phyloP scores from a whole-genome alignment of 2,113 vertebrate genomes.

The Clupea harengus region DNA sequence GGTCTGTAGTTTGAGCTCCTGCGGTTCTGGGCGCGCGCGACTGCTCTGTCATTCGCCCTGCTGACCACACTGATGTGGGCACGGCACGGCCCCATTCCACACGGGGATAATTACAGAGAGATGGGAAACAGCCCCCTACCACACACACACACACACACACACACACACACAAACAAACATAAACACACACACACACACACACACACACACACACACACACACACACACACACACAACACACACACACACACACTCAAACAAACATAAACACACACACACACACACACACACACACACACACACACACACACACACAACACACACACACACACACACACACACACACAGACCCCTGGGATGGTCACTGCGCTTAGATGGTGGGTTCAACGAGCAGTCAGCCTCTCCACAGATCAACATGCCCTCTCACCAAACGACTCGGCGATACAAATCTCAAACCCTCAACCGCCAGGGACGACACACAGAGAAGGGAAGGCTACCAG shows the following conservation, averaged over 20 bases:
- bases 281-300: not conserved
- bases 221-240: slow-evolving; percentile 1
- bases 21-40: slow-evolving; percentile 5
- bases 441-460: not conserved
- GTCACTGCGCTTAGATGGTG: not conserved
- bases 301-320: not conserved
- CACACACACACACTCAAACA: not conserved
- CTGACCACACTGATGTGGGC: slow-evolving; percentile 11
- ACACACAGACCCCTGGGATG: not conserved
- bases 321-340: slow-evolving; percentile 4
- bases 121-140: not conserved
- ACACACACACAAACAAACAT: not conserved
- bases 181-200: not conserved
- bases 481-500: not conserved
- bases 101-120: not conserved
- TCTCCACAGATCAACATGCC: not conserved
- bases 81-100: not conserved
- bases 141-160: slow-evolving; percentile 12
- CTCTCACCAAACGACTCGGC: not conserved
- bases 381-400: slow-evolving; percentile 1
- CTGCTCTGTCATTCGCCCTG: slow-evolving; percentile 8
- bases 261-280: not conserved
- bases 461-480: not conserved
- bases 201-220: not conserved
- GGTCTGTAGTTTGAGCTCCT: not conserved